These are phyloP conservation scores for Atopsyche davidsoni DNA, from an alignment of 1,140 invertebrate species.

Conservation along the genomic window DNA sequence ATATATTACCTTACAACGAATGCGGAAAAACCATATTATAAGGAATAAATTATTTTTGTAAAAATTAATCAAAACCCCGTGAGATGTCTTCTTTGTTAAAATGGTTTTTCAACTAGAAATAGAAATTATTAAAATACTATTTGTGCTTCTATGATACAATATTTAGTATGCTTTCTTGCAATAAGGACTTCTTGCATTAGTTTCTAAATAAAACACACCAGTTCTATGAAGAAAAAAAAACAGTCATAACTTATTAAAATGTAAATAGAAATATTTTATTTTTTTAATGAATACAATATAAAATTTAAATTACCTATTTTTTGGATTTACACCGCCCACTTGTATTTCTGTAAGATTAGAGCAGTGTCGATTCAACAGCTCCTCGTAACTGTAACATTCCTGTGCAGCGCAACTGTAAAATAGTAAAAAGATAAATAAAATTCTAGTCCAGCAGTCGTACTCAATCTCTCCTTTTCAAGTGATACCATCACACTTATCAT, in stretches of 20 bases:
- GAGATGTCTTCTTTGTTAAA: no score
- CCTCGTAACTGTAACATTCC: conserved; percentile 33
- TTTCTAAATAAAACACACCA: not conserved
- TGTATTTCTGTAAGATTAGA: conserved; percentile 28
- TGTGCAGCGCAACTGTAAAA: no score
- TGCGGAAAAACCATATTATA: conserved; percentile 17
- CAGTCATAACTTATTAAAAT: not conserved
- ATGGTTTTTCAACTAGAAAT: no score
- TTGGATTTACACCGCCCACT: conserved; percentile 36
- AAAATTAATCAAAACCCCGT: no score
- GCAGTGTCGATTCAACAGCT: conserved; percentile 30
- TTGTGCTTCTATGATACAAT: not conserved
- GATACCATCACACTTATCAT: no score
- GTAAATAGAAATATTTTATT: not conserved
- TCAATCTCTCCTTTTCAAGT: no score
- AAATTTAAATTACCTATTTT: conserved; percentile 31
- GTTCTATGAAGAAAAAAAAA: not conserved
- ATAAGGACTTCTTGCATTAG: not conserved
- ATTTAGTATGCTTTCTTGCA: not conserved
- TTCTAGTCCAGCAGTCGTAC: no score
- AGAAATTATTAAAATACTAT: no score
- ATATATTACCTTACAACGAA: conserved; percentile 22
- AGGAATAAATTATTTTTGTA: no score
- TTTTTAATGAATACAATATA: not conserved
- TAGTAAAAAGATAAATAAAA: no score